Conservation (phyloP, 2,888 invertebrate species). For the Scaptomyza tumidula region DNA sequence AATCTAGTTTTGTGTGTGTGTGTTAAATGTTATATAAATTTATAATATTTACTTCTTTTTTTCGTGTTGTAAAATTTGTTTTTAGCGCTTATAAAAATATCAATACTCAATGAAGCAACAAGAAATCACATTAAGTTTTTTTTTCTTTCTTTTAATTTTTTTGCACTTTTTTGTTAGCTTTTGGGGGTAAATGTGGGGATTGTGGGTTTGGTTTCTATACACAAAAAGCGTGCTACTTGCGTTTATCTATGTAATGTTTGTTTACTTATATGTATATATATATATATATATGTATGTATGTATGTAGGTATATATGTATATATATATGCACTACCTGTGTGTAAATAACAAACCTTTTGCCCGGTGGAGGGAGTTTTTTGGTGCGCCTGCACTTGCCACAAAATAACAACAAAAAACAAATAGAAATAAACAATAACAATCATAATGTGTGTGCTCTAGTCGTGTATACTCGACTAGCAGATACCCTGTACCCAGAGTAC, state of each 20-base stretch:
- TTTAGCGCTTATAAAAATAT: conserved; percentile 72
- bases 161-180: conserved; percentile 9
- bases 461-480: conserved; percentile 25
- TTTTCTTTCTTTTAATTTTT: conserved; percentile 5
- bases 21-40: conserved; percentile 13
- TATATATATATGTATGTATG: conserved; percentile 28
- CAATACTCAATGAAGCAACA: conserved; percentile 78
- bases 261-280: conserved; percentile 35
- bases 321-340: conserved; percentile 35
- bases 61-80: conserved; percentile 26
- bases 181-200: neutral
- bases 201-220: conserved; percentile 54
- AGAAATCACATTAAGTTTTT: conserved; percentile 73
- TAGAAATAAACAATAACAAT: conserved; percentile 8
- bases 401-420: conserved; percentile 13
- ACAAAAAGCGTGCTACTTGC: conserved; percentile 75
- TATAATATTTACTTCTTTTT: conserved; percentile 14
- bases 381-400: conserved; percentile 69
- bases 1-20: neutral
- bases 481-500: conserved; percentile 40
- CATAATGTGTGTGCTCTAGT: conserved; percentile 22
- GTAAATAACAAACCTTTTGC: conserved; percentile 57
- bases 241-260: conserved; percentile 41
- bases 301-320: conserved; percentile 27
- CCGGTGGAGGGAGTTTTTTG: conserved; percentile 69